Evolutionary conservation across 2,888 invertebrate genomes (phyloP), one percentile per base, ranked within the genome.

Genomic region (Tenthredo livida): DNA sequence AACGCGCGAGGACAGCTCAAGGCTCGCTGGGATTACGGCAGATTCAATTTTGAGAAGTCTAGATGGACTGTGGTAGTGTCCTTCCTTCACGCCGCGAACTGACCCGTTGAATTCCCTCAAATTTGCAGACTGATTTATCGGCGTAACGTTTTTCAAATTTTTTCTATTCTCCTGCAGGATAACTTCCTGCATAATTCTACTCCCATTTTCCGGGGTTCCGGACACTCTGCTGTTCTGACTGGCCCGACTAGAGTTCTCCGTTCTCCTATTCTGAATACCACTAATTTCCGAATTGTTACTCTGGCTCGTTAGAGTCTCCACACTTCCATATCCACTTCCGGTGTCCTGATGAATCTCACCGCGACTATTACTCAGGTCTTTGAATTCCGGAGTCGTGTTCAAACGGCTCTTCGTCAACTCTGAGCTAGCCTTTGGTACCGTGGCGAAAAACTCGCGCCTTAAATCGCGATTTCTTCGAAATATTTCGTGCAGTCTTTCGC

Each of bases 241-340:
- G n/a, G 61, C 61, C 9, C 43, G 80, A 80, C 80, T 58, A 15
- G 58, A 58, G 21, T 58, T 80, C 33, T 61, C 40, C 40, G 80
- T 80, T 65, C 40, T 61, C 9, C 72, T 25, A 61, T 70, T 61
- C 17, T 61, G 50, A 6, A 65, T 58, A 84, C 91, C 92, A 78
- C 92, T 92, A 9, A 88, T 88, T 0, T 90, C 91, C 6, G 92
- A 93, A 61, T 92, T 91, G 84, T 93, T 93, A 86, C 93, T 93
- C 84, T 93, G 93, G 75, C 93, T 93, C 37, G 91, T 91, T 17
- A 93, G 87, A 0, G 93, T 93, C 77, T 93, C 93, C 7, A 92
- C 92, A 85, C 93, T 93, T 0, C 93, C 93, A 29, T 92, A 93
- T 12, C 92, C 92, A 47, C 84, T 87, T 10, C 82, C 86, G n/a